These are phyloP conservation scores for Coleophora deauratella DNA, from an alignment of 2,888 invertebrate species.

Conservation along the genomic window DNA sequence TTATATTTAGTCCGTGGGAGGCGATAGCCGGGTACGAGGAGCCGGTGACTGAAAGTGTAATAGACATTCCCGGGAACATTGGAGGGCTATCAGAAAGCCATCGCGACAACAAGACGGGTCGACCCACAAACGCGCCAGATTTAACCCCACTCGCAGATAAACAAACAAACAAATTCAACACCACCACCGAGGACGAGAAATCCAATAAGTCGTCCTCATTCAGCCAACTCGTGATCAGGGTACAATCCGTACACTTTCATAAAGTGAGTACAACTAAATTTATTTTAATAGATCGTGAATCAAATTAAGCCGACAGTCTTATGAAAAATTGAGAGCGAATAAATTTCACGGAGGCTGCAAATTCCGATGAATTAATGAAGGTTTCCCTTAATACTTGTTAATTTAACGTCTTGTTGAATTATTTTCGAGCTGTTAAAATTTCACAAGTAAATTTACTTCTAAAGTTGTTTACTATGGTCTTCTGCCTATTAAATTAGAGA, in stretches of 20 bases:
- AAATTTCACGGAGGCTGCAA: neutral
- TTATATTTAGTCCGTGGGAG: conserved; percentile 71
- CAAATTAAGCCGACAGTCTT: neutral
- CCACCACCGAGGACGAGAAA: conserved; percentile 61
- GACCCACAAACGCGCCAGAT: conserved; percentile 26
- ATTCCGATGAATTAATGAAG: neutral
- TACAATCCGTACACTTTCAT: conserved; percentile 64
- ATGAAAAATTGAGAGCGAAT: neutral
- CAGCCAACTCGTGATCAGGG: conserved; percentile 67
- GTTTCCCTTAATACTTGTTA: neutral
- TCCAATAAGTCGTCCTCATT: conserved; percentile 66
- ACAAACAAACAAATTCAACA: conserved; percentile 62
- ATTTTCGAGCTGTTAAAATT: neutral
- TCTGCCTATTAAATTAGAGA: too few species aligned
- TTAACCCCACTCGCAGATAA: conserved; percentile 36
- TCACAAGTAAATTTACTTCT: neutral
- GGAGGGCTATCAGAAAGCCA: conserved; percentile 27
- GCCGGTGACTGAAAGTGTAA: conserved; percentile 56
- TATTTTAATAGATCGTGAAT: conserved; percentile 8
- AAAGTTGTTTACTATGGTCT: neutral
- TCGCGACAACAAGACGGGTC: conserved; percentile 49
- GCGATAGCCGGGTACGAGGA: conserved; percentile 63
- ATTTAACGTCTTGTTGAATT: neutral
- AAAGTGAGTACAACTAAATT: conserved; percentile 41
- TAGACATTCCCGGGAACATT: conserved; percentile 62